A percentile compares a stretch with the other conserved stretches of the same genome.
Conservation (phyloP, 2,113 vertebrate genomes). For the Datnioides undecimradiatus region DNA sequence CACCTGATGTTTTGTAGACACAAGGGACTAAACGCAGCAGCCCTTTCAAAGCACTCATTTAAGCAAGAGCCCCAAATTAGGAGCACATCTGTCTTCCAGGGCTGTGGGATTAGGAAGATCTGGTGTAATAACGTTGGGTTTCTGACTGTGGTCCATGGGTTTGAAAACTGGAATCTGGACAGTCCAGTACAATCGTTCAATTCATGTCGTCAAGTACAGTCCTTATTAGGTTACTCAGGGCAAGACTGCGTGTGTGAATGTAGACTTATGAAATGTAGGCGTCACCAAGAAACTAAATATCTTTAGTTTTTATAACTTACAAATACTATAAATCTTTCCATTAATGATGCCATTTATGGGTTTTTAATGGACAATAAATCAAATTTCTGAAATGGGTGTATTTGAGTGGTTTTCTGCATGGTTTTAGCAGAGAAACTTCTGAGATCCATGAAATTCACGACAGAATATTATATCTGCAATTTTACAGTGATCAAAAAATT, state of each 20-base stretch:
- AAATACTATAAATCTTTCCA: not conserved
- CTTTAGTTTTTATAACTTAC: not conserved
- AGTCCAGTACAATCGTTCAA: not conserved
- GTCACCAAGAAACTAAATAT: not conserved
- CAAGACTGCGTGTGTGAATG: not conserved
- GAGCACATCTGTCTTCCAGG: constrained; percentile 50
- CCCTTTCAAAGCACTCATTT: constrained; percentile 39
- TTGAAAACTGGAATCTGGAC: constrained; percentile 24
- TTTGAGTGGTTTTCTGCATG: too few relatives aligned
- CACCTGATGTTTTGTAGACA: not conserved
- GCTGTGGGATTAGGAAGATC: constrained; percentile 27
- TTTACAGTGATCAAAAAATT: too few relatives aligned
- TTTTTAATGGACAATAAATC: not conserved
- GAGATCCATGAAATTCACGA: too few relatives aligned
- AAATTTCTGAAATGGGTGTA: too few relatives aligned
- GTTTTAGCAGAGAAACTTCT: too few relatives aligned
- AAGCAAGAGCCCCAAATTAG: constrained; percentile 39
- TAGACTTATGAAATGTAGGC: not conserved
- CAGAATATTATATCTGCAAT: too few relatives aligned
- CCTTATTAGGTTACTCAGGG: not conserved
- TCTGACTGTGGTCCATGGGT: constrained; percentile 25
- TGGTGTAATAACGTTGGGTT: constrained; percentile 33
- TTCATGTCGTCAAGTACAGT: not conserved
- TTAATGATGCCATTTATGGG: not conserved
- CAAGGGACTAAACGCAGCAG: not conserved